phyloP scores from a whole-genome alignment of 2,888 invertebrate genomes.

The Dynastes grantii region DNA sequence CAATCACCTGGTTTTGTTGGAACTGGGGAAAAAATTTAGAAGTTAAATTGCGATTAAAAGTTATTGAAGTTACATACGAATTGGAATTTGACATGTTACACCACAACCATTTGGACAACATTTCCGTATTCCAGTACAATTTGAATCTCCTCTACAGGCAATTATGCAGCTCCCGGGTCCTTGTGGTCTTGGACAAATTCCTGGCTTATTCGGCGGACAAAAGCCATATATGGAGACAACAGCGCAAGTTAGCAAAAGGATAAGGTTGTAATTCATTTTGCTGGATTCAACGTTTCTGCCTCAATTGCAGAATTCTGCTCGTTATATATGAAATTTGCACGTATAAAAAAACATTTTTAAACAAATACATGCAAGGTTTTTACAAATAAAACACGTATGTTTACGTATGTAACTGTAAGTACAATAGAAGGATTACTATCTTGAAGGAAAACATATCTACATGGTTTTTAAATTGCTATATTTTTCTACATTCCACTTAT shows the following conservation, averaged over 20 bases:
- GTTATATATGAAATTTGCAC: no score
- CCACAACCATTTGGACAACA: constrained; percentile 32
- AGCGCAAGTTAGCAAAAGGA: background rate
- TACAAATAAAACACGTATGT: no score
- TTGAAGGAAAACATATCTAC: no score
- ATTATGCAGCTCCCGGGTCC: background rate
- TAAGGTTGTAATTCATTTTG: background rate
- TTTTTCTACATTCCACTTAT: no score
- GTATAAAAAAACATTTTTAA: no score
- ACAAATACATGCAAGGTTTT: no score
- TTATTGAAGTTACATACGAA: constrained; percentile 2
- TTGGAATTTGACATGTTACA: constrained; percentile 24
- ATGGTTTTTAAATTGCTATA: no score
- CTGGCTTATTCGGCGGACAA: constrained; percentile 1
- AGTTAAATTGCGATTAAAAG: background rate
- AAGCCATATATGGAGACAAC: background rate
- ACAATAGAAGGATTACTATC: no score
- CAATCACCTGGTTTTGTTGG: constrained; percentile 21
- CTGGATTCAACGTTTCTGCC: no score
- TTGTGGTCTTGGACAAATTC: constrained; percentile 13
- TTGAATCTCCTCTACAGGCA: background rate
- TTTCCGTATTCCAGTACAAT: constrained; percentile 23
- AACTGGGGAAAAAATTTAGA: background rate
- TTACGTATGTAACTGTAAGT: no score
- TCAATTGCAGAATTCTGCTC: no score